phyloP scores from a whole-genome alignment of 2,797 vertebrate species.

The Helicolenus hilgendorfi region DNA sequence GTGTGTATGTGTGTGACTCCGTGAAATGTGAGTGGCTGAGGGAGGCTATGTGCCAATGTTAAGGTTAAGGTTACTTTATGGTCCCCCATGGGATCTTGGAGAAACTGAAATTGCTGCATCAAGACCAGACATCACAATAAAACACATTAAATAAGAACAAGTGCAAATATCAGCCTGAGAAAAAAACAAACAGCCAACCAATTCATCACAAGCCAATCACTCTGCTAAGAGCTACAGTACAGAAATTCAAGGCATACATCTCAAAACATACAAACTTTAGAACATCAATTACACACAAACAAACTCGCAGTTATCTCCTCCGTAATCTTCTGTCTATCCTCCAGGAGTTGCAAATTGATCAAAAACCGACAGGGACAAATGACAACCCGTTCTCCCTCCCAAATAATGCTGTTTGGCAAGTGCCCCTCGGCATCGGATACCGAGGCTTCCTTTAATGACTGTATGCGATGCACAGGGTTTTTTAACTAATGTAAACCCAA shows the following conservation, averaged over 20 bases:
- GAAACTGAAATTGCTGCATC: not conserved
- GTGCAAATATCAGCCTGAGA: not conserved
- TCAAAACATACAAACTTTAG: not conserved
- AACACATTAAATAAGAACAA: not conserved
- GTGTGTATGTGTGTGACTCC: not conserved
- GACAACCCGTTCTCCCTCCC: no score
- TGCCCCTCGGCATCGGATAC: no score
- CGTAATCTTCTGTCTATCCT: no score
- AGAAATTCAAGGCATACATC: not conserved
- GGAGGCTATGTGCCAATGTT: not conserved
- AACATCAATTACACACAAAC: no score
- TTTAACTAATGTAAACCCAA: no score
- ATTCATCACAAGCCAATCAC: not conserved
- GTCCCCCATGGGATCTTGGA: not conserved
- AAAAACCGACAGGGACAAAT: no score
- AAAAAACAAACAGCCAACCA: not conserved
- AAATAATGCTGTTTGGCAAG: no score
- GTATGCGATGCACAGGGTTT: no score
- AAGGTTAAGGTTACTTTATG: not conserved
- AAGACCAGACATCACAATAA: not conserved
- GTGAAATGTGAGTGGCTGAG: not conserved
- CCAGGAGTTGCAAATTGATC: no score
- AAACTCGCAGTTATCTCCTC: no score
- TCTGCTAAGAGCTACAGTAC: not conserved
- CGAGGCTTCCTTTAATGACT: no score